A percentile compares a stretch with the other conserved stretches of the same genome.
Conservation (phyloP, 53 echinoderm and acorn worm species). For the Actinopyga echinites region DNA sequence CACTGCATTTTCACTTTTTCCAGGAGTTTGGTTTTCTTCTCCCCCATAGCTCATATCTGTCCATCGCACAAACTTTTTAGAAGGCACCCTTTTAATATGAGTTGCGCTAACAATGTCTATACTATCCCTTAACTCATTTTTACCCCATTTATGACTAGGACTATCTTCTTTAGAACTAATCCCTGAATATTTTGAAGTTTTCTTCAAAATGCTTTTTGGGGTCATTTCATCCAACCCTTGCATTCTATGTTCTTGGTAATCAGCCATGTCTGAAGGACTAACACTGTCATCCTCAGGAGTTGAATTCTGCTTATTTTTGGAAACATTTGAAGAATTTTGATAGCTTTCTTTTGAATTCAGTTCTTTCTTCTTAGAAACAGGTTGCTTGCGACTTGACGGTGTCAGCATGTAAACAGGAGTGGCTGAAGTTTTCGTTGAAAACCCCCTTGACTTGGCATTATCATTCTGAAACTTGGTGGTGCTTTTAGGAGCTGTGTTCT, state of each 20-base stretch:
- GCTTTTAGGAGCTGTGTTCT: background rate
- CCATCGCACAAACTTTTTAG: conserved; percentile 87
- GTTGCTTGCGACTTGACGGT: background rate
- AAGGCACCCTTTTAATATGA: conserved; percentile 45
- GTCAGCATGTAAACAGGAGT: conserved; percentile 63
- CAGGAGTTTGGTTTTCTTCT: too few species aligned
- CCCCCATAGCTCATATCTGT: conserved; percentile 66
- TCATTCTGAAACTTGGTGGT: background rate
- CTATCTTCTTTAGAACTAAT: conserved; percentile 6
- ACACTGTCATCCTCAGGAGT: too few species aligned
- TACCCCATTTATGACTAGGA: conserved; percentile 53
- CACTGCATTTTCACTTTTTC: background rate
- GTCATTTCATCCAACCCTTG: conserved; percentile 7
- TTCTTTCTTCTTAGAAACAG: too few species aligned
- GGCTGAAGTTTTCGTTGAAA: conserved; percentile 73
- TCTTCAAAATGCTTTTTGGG: conserved; percentile 85
- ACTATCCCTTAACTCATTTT: conserved; percentile 79
- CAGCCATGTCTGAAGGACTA: background rate
- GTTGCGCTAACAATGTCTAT: conserved; percentile 75
- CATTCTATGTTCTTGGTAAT: background rate
- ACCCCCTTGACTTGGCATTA: conserved; percentile 48
- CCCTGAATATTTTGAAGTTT: conserved; percentile 19
- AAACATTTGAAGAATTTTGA: too few species aligned
- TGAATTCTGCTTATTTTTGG: background rate
- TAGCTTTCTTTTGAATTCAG: too few species aligned